A percentile compares a stretch with the other conserved stretches of the same genome.
Evolutionary conservation across 2,113 vertebrate genomes (phyloP).

Genomic region (Lanius ludovicianus): DNA sequence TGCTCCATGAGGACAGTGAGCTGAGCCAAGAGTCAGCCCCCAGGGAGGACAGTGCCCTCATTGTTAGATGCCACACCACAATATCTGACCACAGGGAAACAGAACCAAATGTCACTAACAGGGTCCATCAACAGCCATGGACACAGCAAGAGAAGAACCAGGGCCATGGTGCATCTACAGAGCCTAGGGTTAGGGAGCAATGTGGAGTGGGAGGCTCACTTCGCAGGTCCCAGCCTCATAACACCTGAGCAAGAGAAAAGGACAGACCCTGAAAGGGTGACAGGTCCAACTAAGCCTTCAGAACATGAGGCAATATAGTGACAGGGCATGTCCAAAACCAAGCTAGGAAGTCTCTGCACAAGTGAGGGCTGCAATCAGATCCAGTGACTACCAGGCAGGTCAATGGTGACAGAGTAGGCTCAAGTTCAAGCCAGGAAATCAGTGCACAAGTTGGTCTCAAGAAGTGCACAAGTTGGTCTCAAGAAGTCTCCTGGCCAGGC

Average conservation of each 20-base stretch:
- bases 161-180: neutral
- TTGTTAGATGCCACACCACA: fast-evolving
- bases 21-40: neutral
- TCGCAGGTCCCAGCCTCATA: neutral
- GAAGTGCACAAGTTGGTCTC: neutral
- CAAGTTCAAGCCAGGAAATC: neutral
- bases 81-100: neutral
- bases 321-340: neutral
- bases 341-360: neutral
- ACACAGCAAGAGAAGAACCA: neutral
- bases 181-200: neutral
- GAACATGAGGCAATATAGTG: neutral
- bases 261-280: neutral
- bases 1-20: neutral
- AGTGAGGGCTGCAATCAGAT: neutral
- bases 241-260: neutral
- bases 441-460: neutral
- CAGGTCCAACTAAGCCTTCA: neutral
- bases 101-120: neutral
- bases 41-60: neutral
- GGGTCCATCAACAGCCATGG: neutral
- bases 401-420: neutral
- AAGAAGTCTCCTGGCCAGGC: neutral
- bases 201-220: neutral
- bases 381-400: neutral